phyloP scores from a whole-genome alignment of 1,140 invertebrate species.

The Zaprionus taronus region DNA sequence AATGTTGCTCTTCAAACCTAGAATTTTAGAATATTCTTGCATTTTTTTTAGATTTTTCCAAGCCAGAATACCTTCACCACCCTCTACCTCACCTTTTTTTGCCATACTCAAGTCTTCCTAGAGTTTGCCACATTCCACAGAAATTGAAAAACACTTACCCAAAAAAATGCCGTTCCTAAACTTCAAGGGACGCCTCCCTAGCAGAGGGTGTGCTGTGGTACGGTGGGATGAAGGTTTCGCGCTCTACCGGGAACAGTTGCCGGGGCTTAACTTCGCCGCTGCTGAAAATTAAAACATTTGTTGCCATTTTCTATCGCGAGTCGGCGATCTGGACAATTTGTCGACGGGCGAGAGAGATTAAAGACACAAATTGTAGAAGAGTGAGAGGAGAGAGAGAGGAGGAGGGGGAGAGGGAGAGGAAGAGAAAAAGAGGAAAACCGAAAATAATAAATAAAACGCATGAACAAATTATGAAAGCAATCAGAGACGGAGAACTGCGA shows the following conservation, averaged over 20 bases:
- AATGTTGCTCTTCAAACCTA: too few relatives aligned
- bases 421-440: slow-evolving; percentile 27
- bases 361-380: slow-evolving; percentile 38
- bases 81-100: background rate
- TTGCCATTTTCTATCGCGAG: slow-evolving; percentile 72
- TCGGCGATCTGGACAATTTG: slow-evolving; percentile 62
- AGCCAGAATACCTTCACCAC: background rate
- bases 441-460: slow-evolving; percentile 54
- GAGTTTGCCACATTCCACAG: background rate
- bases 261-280: slow-evolving; percentile 16
- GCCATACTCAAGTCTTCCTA: background rate
- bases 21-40: background rate
- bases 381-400: background rate
- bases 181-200: too few relatives aligned
- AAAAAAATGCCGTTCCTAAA: background rate
- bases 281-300: slow-evolving; percentile 75
- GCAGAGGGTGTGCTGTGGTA: too few relatives aligned
- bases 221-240: background rate
- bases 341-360: slow-evolving; percentile 60
- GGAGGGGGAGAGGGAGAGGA: slow-evolving; percentile 11
- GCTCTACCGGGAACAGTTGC: slow-evolving; percentile 10
- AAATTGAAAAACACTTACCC: background rate
- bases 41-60: background rate
- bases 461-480: slow-evolving; percentile 56
- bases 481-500: slow-evolving; percentile 7